Conservation (phyloP, 2,888 invertebrate genomes). For the Taphrorychus bicolor region DNA sequence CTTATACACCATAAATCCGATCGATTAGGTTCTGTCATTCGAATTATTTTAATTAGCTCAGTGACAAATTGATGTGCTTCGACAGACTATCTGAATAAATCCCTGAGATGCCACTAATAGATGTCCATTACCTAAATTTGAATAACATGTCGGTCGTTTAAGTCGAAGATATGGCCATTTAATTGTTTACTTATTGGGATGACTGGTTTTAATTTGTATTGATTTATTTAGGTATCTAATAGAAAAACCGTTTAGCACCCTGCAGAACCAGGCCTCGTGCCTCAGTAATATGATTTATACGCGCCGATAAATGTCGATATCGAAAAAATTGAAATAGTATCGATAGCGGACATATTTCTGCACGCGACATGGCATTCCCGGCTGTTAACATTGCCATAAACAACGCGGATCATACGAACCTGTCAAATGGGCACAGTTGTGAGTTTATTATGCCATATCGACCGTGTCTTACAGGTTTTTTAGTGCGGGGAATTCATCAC, state of each 20-base stretch:
- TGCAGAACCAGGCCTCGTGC: slow-evolving; percentile 15
- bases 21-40: slow-evolving; percentile 54
- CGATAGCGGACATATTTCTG: slow-evolving; percentile 56
- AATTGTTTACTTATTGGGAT: slow-evolving; percentile 36
- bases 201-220: slow-evolving; percentile 15
- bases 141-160: slow-evolving; percentile 48
- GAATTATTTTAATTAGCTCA: slow-evolving; percentile 58
- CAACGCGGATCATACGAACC: slow-evolving; percentile 54
- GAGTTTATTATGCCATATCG: slow-evolving; percentile 40
- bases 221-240: slow-evolving; percentile 9
- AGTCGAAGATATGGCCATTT: slow-evolving; percentile 24
- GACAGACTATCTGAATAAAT: slow-evolving; percentile 41
- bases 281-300: slow-evolving; percentile 46
- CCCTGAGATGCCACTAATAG: slow-evolving; percentile 47
- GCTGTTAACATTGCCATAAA: slow-evolving; percentile 54
- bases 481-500: slow-evolving; percentile 31
- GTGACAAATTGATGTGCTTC: slow-evolving; percentile 56
- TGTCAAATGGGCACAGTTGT: slow-evolving; percentile 44
- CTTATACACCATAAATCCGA: slow-evolving; percentile 53
- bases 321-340: slow-evolving; percentile 54
- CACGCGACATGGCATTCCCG: slow-evolving; percentile 55
- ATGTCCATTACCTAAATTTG: slow-evolving; percentile 56
- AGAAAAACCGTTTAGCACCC: background rate
- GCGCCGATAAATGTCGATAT: slow-evolving; percentile 44
- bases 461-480: slow-evolving; percentile 39